Evolutionary conservation across 2,113 vertebrate genomes (phyloP).

Genomic region (Cynopterus brachyotis): DNA sequence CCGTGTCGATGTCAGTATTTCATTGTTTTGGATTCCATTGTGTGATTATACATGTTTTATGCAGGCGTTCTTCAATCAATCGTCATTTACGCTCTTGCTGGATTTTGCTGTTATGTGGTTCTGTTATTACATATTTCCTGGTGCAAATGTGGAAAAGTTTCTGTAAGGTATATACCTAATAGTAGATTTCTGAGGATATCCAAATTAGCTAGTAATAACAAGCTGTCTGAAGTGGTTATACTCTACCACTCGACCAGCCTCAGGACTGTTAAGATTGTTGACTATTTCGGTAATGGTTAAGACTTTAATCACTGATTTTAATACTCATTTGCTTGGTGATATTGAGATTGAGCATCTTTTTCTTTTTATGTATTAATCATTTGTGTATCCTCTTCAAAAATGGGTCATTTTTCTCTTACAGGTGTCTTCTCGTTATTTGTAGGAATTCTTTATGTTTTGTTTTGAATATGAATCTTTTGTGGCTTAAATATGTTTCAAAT

Average conservation of each 20-base stretch:
- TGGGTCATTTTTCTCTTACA: not conserved
- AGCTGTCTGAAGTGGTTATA: not conserved
- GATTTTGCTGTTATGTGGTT: not conserved
- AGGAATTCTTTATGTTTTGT: not conserved
- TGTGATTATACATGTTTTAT: not conserved
- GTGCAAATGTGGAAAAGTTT: not conserved
- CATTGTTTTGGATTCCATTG: not conserved
- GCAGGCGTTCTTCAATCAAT: not conserved
- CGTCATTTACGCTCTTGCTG: not conserved
- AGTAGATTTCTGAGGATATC: not conserved
- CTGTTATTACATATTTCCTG: not conserved
- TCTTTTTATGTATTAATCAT: not conserved
- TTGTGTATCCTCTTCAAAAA: not conserved
- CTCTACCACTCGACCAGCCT: not conserved
- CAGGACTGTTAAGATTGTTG: not conserved
- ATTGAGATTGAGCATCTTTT: not conserved
- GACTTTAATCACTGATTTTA: not conserved
- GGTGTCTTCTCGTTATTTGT: not conserved
- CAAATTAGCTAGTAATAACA: not conserved
- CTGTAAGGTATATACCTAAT: not conserved
- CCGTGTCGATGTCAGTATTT: not conserved
- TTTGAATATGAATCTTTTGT: not conserved
- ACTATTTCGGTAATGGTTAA: not conserved
- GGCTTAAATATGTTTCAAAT: constrained; percentile 11
- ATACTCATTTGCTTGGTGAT: not conserved